Evolutionary conservation across 30 jellyfish, hydroid and myxozoan species (phyloP), one percentile per base, ranked within the genome.

Genomic region (Hydractinia symbiolongicarpus): DNA sequence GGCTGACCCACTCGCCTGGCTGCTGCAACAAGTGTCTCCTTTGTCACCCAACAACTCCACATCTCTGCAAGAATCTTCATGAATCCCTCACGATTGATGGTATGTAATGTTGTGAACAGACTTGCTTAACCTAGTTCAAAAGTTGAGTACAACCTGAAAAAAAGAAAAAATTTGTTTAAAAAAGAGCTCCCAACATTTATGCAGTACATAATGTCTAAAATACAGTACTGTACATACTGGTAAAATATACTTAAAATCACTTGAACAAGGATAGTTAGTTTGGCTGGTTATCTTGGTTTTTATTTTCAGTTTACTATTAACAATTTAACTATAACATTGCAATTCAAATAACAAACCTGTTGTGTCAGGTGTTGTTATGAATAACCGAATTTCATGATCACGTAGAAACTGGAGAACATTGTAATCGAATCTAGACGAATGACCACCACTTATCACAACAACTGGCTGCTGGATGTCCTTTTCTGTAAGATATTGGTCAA

Each of bases 371-470:
- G 69, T 1, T 13, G 69, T 58, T 11, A 58, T 58, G 17, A 58
- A 58, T 11, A 58, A 16, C 16, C 69, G 69, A 58, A 58, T 58
- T 11, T 58, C 69, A 13, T 16, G 15, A 58, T 16, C 17, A 11
- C 69, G 15, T 58, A 58, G 17, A 58, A 58, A 58, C 17, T 13
- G 15, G 1, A 68, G 21, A 68, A 68, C 53, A 11, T 68, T 20
- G 50, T 11, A 11, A 30, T 68, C 78, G 21, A 15, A 68, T 49
- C 78, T 68, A 11, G 78, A 68, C 1, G 78, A 68, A 68, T 68
- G 78, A 30, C 53, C 78, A 68, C 4, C 78, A 11, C 51, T 11
- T 20, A 68, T 1, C 21, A 68, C 54, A 15, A 68, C 78, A 68
- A 68, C 78, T 11, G 78, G 50, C 2, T 3, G 53, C 21, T 68